Conservation (phyloP, 1,140 invertebrate genomes). For the Diachasma alloeum region DNA sequence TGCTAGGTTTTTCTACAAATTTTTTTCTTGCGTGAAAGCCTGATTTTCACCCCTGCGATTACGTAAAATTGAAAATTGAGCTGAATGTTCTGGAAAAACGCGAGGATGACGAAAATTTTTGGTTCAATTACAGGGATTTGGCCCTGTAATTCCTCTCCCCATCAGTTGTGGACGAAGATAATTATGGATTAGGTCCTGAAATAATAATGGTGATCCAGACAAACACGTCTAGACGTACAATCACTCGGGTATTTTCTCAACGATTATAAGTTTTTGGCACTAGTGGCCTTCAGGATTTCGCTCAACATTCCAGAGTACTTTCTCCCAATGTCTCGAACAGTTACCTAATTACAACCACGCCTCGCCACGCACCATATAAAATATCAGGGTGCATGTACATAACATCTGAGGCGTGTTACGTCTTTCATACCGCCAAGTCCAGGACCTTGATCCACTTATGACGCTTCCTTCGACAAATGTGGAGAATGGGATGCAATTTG, state of each 20-base stretch:
- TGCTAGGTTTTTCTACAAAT: too few relatives aligned
- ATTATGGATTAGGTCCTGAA: too few relatives aligned
- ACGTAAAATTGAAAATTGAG: background rate
- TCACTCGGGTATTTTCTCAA: too few relatives aligned
- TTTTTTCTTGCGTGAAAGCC: too few relatives aligned
- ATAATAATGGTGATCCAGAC: too few relatives aligned
- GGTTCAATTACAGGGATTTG: too few relatives aligned
- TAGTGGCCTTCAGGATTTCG: background rate
- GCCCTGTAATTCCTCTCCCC: too few relatives aligned
- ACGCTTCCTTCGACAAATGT: background rate
- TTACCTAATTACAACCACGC: slow-evolving; percentile 30
- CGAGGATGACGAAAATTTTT: too few relatives aligned
- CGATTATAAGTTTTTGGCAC: background rate
- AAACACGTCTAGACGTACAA: too few relatives aligned
- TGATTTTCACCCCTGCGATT: background rate
- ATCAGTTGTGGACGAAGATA: too few relatives aligned
- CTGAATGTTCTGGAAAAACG: background rate
- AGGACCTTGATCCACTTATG: background rate
- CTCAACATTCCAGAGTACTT: background rate
- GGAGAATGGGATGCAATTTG: background rate
- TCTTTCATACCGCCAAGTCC: background rate
- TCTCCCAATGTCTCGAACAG: background rate
- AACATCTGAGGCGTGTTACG: slow-evolving; percentile 2
- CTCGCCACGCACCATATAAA: slow-evolving; percentile 7
- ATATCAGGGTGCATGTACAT: background rate